Evolutionary conservation across 2,888 invertebrate species (phyloP), one percentile per base, ranked within the genome.

Genomic region (Philonicus albiceps): DNA sequence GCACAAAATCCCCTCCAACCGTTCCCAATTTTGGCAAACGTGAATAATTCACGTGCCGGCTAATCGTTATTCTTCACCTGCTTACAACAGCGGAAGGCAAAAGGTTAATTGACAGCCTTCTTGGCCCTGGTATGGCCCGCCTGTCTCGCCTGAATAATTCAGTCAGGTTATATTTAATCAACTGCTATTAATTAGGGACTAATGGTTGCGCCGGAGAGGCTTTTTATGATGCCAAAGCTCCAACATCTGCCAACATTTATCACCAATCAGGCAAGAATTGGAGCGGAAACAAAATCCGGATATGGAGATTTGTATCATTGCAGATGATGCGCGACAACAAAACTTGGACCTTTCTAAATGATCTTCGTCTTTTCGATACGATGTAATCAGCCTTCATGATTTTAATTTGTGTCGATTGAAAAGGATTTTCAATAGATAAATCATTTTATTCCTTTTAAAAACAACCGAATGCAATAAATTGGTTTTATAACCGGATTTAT

Each of bases 131-230:
- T 2, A 37, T 13, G 31, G 75, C 37, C 76, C 76, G 16, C 40
- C 37, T 22, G 40, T 76, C 37, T 76, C 40, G n/a, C 19, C 34
- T 76, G 76, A 76, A 76, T 76, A 76, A 76, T 76, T 76, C 34
- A 76, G 76, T 76, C 76, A 34, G 76, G 76, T 76, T 76, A 76
- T 76, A 76, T 76, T 76, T 76, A 76, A 76, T 76, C 37, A 76
- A 76, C 76, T 76, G 76, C 76, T 40, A 34, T 76, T 76, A 76
- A 76, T 76, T 76, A 76, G 40, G 76, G 76, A 22, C 76, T 76
- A 76, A 76, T 76, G 76, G 76, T 4, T 37, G 76, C 76, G 34
- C 34, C 40, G 43, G 37, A 76, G 34, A 37, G 22, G 34, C 22
- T 34, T 76, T 40, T 76, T 34, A 22, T 37, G 19, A 22, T 22